Percentiles rank a stretch among this genome's conserved stretches.
Evolutionary conservation across 2,797 vertebrate genomes (phyloP).

Genomic region (Eulemur coronatus): DNA sequence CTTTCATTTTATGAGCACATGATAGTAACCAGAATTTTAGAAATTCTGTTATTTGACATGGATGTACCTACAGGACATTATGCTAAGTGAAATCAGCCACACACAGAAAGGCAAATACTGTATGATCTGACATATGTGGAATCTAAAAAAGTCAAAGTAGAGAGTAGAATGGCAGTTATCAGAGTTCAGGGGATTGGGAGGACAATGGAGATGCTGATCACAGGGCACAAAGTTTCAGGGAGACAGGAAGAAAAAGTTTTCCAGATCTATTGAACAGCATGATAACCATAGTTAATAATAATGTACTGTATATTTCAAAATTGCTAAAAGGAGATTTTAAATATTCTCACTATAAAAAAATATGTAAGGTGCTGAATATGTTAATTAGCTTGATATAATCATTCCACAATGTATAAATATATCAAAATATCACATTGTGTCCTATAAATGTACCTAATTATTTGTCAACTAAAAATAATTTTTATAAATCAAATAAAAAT

Average conservation of each 20-base stretch:
- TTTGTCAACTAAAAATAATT: not conserved
- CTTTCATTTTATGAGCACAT: conserved; percentile 35
- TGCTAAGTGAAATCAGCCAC: not conserved
- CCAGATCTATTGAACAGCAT: too few relatives aligned
- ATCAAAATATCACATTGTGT: not conserved
- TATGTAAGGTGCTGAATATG: not conserved
- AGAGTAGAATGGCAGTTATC: not conserved
- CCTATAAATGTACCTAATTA: not conserved
- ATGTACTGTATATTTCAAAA: not conserved
- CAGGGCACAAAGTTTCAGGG: not conserved
- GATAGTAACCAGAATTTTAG: not conserved
- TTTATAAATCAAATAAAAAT: not conserved
- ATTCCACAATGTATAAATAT: not conserved
- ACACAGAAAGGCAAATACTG: not conserved
- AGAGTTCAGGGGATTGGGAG: not conserved
- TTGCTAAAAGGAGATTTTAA: not conserved
- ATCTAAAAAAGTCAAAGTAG: not conserved
- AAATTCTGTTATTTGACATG: not conserved
- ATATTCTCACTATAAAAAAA: not conserved
- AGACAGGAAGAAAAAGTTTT: not conserved
- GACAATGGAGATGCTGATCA: not conserved
- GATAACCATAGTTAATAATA: not conserved
- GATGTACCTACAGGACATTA: not conserved
- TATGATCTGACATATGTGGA: not conserved
- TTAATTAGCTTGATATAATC: not conserved